Evolutionary conservation across 2,113 vertebrate species (phyloP), one percentile per base, ranked within the genome.

Genomic region (Trematomus loennbergii): DNA sequence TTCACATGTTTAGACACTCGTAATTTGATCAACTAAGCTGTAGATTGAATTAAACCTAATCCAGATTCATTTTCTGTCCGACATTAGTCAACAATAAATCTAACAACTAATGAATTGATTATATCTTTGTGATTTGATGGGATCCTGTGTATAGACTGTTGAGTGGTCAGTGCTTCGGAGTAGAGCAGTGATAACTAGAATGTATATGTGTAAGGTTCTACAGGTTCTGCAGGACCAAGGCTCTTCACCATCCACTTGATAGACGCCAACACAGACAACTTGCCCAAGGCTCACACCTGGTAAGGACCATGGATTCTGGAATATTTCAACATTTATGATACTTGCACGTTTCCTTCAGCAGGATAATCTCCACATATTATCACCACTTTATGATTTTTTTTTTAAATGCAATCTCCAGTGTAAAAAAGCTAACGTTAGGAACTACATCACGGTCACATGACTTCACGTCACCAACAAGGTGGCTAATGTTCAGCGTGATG

Each of bases 171-270:
- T 89, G 57, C 11, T 63, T 53, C 80, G 66, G 59, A 71, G 20
- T 85, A 91, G 91, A 87, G 89, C 92, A 93, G 92, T 96, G 91
- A 96, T 99, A 96, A 99, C 97, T 98, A 97, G 96, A 98, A 96
- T 96, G 96, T 96, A 95, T 96, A 92, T 96, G 94, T 95, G 97
- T 94, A 99, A 99, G 98, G 98, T 87, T 99, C 98, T 98, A 99
- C 98, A 99, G 98, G 98, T 96, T 97, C 98, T 71, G 98, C 98
- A 98, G 98, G 98, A 95, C 98, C 98, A 94, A 97, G 98, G 89
- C 96, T 99, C 65, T 99, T 99, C 91, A 99, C 98, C 91, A 99
- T 99, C 94, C 98, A 99, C 84, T 95, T 99, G 93, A 99, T 99
- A 85, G 98, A 99, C 18, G 97, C 97, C 84, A 98, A 99, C 93